Evolutionary conservation across 2,888 invertebrate genomes (phyloP), one percentile per base, ranked within the genome.

Genomic region (Hesperia comma): DNA sequence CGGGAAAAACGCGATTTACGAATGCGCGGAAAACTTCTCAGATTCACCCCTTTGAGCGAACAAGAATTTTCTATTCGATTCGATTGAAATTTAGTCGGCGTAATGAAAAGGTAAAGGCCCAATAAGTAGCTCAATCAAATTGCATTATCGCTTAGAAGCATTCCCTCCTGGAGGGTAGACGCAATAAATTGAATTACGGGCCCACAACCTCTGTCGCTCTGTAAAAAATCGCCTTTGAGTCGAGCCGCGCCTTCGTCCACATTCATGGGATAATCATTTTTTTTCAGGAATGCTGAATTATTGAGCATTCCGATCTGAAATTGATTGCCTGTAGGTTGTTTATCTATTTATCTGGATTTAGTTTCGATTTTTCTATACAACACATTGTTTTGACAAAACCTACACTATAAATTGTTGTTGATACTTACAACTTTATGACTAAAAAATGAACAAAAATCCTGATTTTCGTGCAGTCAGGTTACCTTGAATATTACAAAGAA

Each of bases 81-180:
- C 73, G 70, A 83, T 84, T 78, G 80, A 82, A 84, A 83, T 80
- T 83, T 81, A 77, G 80, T 77, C 76, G 75, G 68, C 66, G 77
- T 86, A 88, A 89, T 90, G 86, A 86, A 88, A 87, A 83, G 84
- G 86, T 85, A 88, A 90, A 89, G 84, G 81, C 82, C 83, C 87
- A 87, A 86, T 92, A 88, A 92, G 88, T 85, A 85, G 87, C 86
- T 84, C 84, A 81, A 87, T 88, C 85, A 87, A 87, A 90, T 90
- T 84, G 88, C 83, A 88, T 90, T 92, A 91, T 85, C 85, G 81
- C 84, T 79, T 73, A 71, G 79, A 72, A 76, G 78, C 81, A 79
- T 77, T 83, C 84, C 81, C 78, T 77, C 67, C 73, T 72, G 77
- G 82, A 81, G 84, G 81, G 84, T 80, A 82, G 86, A 83, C 81